These are phyloP conservation scores for Ophonus ardosiacus DNA, from an alignment of 2,888 invertebrate genomes.

Conservation along the genomic window DNA sequence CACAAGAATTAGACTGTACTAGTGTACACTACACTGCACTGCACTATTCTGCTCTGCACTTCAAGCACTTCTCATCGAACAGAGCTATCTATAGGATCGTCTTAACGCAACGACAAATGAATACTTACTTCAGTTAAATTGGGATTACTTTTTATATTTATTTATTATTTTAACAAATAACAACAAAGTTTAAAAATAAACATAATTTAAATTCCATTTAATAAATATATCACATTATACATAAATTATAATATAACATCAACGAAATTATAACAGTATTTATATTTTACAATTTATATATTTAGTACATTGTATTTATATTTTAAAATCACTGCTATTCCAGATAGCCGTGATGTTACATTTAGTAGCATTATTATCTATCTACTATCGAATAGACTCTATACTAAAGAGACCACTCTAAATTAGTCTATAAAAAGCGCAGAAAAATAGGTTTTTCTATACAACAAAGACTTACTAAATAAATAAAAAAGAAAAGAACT, in stretches of 20 bases:
- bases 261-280: slow-evolving; percentile 39
- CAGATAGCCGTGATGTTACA: slow-evolving; percentile 32
- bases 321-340: slow-evolving; percentile 26
- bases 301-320: slow-evolving; percentile 36
- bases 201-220: slow-evolving; percentile 55
- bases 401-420: slow-evolving; percentile 12
- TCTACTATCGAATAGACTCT: neutral
- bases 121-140: neutral
- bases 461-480: slow-evolving; percentile 23
- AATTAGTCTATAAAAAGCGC: slow-evolving; percentile 19
- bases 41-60: too few relatives aligned
- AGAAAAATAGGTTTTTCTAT: slow-evolving; percentile 15
- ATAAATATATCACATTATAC: slow-evolving; percentile 61
- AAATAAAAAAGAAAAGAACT: neutral
- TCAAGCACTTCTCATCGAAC: too few relatives aligned
- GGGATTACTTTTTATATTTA: neutral
- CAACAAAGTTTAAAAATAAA: slow-evolving; percentile 28
- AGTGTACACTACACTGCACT: too few relatives aligned
- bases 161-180: neutral
- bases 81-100: too few relatives aligned
- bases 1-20: too few relatives aligned
- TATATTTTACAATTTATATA: slow-evolving; percentile 54
- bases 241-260: slow-evolving; percentile 58
- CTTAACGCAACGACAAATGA: neutral
- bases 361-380: slow-evolving; percentile 10